Evolutionary conservation across 2,797 vertebrate species (phyloP), one percentile per base, ranked within the genome.

Genomic region (Mus spretus): DNA sequence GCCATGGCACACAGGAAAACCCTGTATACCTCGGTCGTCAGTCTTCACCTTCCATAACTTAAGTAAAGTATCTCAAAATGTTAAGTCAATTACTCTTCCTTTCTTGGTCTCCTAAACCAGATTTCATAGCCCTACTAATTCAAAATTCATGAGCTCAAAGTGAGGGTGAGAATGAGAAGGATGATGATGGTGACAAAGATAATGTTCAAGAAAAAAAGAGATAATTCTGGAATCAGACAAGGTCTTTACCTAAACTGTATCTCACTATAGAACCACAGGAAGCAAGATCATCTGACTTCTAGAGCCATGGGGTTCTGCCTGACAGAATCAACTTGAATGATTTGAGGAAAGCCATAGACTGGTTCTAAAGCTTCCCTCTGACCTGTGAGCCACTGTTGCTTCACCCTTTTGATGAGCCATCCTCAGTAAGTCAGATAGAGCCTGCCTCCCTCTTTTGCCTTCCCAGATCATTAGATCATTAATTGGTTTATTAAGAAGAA

Each of bases 381-480:
- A 44, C 57, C 44, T 40, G 50, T 2, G 2, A 44, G 4, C 10
- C 34, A 20, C 14, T 72, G 44, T 77, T 31, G 6, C 90, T 77
- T 63, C 37, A 61, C 0, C 1, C 63, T 50, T 31, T 0, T 0
- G 3, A 1, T 0, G 0, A 28, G 44, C 10, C 74, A 86, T 65
- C 37, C 83, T 63, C 37, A 50, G 40, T 67, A 93, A 57, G 47
- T 91, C 86, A 95, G 63, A n/a, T 28, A 4, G 63, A 24, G 28
- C 65, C 80, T 12, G 1, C 77, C 77, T 77, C 55, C 14, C 37
- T 93, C 37, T 1, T 53, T 57, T 85, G 1, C 0, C 10, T 65
- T 78, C 6, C 34, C 74, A 89, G 77, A 91, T 93, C 70, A 93
- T 70, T 87, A 91, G 82, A 94, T 87, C 53, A 93, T 74, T 85